Percentiles rank a stretch among this genome's conserved stretches.
These are phyloP conservation scores for Cricetomys ansorgei DNA, from an alignment of 2,113 vertebrate species.

Conservation along the genomic window DNA sequence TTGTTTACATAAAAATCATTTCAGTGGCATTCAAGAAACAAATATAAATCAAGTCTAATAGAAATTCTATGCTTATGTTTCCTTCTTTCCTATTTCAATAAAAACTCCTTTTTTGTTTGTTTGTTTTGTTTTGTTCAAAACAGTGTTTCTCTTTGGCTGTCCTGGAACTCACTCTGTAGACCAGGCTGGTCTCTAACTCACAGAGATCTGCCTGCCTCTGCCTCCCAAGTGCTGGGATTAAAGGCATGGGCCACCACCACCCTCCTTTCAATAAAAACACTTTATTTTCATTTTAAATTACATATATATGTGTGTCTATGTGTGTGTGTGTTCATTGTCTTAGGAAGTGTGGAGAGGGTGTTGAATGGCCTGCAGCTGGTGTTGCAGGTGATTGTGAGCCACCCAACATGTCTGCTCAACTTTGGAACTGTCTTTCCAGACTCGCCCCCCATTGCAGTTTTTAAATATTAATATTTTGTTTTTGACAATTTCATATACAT, in stretches of 20 bases:
- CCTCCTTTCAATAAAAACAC: no score
- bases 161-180: no score
- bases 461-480: background rate
- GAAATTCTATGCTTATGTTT: conserved; percentile 14
- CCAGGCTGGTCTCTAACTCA: no score
- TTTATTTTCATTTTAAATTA: background rate
- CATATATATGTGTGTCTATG: background rate
- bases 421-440: background rate
- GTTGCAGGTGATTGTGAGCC: background rate
- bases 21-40: conserved; percentile 30
- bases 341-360: background rate
- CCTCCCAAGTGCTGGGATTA: no score
- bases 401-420: background rate
- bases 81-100: background rate
- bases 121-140: no score
- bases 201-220: no score
- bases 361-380: background rate
- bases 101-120: no score
- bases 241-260: no score
- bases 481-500: background rate
- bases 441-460: background rate
- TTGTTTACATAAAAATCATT: conserved; percentile 14
- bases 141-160: no score
- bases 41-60: conserved; percentile 28
- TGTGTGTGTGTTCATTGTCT: background rate